Conservation (phyloP, 1,140 invertebrate genomes). For the Listronotus bonariensis region DNA sequence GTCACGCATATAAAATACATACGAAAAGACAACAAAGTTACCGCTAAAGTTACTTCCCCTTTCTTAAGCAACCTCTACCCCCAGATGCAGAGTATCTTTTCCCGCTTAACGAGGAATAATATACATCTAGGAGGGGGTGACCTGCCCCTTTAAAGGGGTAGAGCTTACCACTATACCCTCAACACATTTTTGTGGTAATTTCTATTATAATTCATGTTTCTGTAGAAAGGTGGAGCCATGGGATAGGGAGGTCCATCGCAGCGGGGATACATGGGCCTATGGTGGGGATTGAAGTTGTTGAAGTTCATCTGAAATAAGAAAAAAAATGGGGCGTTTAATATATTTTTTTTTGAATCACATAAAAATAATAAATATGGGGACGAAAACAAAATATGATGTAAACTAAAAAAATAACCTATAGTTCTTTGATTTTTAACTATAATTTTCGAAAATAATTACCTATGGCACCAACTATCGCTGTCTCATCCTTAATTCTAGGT, state of each 20-base stretch:
- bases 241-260: constrained; percentile 42
- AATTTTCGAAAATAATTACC: constrained; percentile 13
- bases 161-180: constrained; percentile 47
- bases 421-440: no score
- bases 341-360: no score
- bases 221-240: constrained; percentile 48
- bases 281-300: constrained; percentile 49
- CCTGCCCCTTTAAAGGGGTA: not conserved
- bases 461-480: not conserved
- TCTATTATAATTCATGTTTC: constrained; percentile 52
- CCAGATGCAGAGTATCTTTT: constrained; percentile 31
- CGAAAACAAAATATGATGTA: not conserved
- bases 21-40: no score
- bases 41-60: not conserved
- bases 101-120: constrained; percentile 22
- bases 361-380: not conserved
- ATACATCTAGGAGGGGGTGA: not conserved
- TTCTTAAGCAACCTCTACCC: not conserved
- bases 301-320: constrained; percentile 49
- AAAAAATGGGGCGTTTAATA: not conserved
- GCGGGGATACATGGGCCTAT: constrained; percentile 44
- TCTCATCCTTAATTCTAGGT: constrained; percentile 16
- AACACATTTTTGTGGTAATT: constrained; percentile 52
- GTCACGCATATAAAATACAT: no score
- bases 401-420: constrained; percentile 1